Base-by-base conservation (phyloP, 35 echinoderm and acorn worm species). In the Hemicentrotus pulcherrimus region DNA sequence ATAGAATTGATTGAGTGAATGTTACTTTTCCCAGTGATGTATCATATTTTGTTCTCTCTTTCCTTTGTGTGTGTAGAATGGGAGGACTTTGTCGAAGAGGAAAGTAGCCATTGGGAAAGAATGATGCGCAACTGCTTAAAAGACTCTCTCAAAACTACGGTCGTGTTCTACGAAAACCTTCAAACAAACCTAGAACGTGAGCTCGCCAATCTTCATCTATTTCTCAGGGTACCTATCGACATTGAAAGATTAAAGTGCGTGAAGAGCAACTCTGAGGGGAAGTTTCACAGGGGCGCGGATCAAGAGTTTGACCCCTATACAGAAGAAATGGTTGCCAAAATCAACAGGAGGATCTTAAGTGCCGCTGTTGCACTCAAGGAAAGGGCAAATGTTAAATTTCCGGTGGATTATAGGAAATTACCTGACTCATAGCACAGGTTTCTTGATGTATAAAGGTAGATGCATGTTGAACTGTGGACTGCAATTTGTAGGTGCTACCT, bases 91-190 rank as follows among this genome's bases (percentile, higher is more conserved):
- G 91, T 93, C 11, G 91, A 93, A 31, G 91, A 93, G 30, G 91
- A 93, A 58, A 93, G 91, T 28, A 93, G 45, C 41, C 91, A 93
- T 24, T 93, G 91, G 91, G 91, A 93, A n/a, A 93, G 48, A 58
- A 93, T 93, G 91, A 93, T 58, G 91, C 45, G 48, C 11, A 93
- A 93, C 91, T 93, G 91, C 28, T 93, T 93, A 12, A 93, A 47
- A n/a, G 46, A 93, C 30, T 48, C n/a, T n/a, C 46, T 31, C 4
- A 46, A 46, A 14, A 47, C 46, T 2, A 32, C 4, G 32, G 91
- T 93, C 48, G 48, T 93, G 16, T 93, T 93, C 91, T 93, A 93
- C 31, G 91, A 93, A 58, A 93, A 48, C 48, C 91, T 93, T 58
- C 91, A 50, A 28, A 28, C 45, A 19, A 58, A 93, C 46, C 6